A percentile compares a stretch with the other conserved stretches of the same genome.
Conservation (phyloP, 2,888 invertebrate species). For the Liodrosophila aerea region DNA sequence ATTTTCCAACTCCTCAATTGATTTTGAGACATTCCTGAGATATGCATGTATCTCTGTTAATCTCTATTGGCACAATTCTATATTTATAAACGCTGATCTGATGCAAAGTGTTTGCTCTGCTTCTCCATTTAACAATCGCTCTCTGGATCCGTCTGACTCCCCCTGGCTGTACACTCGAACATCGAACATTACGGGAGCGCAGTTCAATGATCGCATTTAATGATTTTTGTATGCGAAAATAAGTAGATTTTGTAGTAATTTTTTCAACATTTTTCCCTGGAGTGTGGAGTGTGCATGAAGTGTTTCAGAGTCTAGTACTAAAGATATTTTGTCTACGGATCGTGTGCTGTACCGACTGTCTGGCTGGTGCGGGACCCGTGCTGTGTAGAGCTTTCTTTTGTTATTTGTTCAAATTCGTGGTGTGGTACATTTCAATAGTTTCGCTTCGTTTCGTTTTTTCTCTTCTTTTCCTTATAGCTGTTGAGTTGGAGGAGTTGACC, state of each 20-base stretch:
- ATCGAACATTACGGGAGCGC: slow-evolving; percentile 45
- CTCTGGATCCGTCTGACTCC: not conserved
- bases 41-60: slow-evolving; percentile 46
- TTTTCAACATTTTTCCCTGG: not conserved
- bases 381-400: slow-evolving; percentile 67
- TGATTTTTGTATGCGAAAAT: slow-evolving; percentile 77
- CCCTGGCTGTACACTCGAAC: not conserved
- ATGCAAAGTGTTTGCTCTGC: slow-evolving; percentile 8
- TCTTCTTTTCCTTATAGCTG: slow-evolving; percentile 30
- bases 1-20: slow-evolving; percentile 44
- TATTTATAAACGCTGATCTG: slow-evolving; percentile 67
- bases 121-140: not conserved
- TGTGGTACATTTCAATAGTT: slow-evolving; percentile 47
- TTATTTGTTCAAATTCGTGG: slow-evolving; percentile 61
- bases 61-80: slow-evolving; percentile 57
- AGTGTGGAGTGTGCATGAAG: slow-evolving; percentile 34
- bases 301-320: slow-evolving; percentile 9
- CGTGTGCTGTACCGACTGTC: slow-evolving; percentile 56
- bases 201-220: slow-evolving; percentile 76
- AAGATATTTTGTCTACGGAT: slow-evolving; percentile 23
- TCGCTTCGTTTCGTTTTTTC: slow-evolving; percentile 13
- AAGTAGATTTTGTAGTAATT: slow-evolving; percentile 65
- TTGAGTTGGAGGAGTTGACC: slow-evolving; percentile 57
- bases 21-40: slow-evolving; percentile 17
- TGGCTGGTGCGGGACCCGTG: slow-evolving; percentile 59